Evolutionary conservation across 2,888 invertebrate genomes (phyloP).

Genomic region (Acronicta leporina): DNA sequence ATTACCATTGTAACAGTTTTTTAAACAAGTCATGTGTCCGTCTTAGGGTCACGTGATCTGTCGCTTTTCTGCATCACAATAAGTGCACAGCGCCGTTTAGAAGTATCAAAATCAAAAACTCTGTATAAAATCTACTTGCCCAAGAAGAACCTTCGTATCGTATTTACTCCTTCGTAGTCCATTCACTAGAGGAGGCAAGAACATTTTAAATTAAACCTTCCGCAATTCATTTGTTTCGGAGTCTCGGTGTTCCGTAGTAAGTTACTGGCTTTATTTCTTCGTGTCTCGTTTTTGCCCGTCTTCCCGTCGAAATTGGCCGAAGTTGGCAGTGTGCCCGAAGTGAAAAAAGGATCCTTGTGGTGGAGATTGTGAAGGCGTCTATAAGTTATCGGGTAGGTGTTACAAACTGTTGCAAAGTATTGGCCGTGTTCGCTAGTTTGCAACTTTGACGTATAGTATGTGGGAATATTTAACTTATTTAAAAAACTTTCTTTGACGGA

Average conservation of each 20-base stretch:
- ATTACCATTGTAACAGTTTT: too few species aligned
- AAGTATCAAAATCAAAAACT: too few species aligned
- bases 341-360: conserved; percentile 29
- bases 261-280: conserved; percentile 51
- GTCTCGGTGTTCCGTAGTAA: conserved; percentile 27
- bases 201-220: conserved; percentile 54
- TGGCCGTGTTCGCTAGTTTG: neutral
- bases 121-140: neutral
- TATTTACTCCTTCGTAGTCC: conserved; percentile 14
- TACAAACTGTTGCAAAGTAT: conserved; percentile 5
- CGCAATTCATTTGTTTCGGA: conserved; percentile 48
- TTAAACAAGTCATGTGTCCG: too few species aligned
- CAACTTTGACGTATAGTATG: neutral
- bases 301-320: conserved; percentile 34
- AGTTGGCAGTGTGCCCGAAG: conserved; percentile 48
- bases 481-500: neutral
- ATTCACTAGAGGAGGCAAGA: conserved; percentile 27
- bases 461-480: neutral
- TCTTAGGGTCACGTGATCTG: too few species aligned
- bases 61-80: too few species aligned
- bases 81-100: too few species aligned
- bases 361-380: conserved; percentile 17
- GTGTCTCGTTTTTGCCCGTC: conserved; percentile 29
- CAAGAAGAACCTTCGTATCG: conserved; percentile 16
- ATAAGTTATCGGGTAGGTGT: conserved; percentile 22